Evolutionary conservation across 2,797 vertebrate genomes (phyloP).

Genomic region (Gastrophryne carolinensis): DNA sequence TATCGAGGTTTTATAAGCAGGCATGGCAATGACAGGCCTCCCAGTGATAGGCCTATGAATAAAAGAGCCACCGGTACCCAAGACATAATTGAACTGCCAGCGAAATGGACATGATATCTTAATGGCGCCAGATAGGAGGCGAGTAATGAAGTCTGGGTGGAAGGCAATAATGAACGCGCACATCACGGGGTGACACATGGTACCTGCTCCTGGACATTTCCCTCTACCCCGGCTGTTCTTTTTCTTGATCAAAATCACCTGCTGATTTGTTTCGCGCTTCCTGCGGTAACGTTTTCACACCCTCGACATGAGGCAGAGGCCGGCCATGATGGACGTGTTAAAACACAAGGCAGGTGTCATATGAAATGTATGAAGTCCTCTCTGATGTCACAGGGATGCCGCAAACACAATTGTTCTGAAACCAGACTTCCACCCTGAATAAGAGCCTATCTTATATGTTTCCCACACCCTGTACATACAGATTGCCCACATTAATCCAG

Average conservation of each 20-base stretch:
- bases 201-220: neutral
- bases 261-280: slow-evolving; percentile 2
- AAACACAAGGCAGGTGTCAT: neutral
- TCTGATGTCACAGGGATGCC: neutral
- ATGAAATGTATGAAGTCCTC: neutral
- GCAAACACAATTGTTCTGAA: too few species aligned
- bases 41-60: slow-evolving; percentile 68
- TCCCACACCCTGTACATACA: too few species aligned
- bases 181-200: neutral
- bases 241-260: slow-evolving; percentile 33
- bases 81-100: slow-evolving; percentile 74
- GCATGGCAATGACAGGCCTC: slow-evolving; percentile 64
- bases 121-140: slow-evolving; percentile 65
- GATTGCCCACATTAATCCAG: too few species aligned
- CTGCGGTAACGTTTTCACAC: neutral
- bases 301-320: neutral
- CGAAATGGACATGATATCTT: slow-evolving; percentile 74
- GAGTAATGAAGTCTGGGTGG: slow-evolving; percentile 58
- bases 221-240: neutral
- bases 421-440: too few species aligned
- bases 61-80: slow-evolving; percentile 65
- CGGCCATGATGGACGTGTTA: neutral
- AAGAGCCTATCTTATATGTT: too few species aligned
- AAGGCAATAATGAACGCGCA: slow-evolving; percentile 55
- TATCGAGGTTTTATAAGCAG: slow-evolving; percentile 55